Evolutionary conservation across 2,888 invertebrate genomes (phyloP).

Genomic region (Idaea dimidiata): DNA sequence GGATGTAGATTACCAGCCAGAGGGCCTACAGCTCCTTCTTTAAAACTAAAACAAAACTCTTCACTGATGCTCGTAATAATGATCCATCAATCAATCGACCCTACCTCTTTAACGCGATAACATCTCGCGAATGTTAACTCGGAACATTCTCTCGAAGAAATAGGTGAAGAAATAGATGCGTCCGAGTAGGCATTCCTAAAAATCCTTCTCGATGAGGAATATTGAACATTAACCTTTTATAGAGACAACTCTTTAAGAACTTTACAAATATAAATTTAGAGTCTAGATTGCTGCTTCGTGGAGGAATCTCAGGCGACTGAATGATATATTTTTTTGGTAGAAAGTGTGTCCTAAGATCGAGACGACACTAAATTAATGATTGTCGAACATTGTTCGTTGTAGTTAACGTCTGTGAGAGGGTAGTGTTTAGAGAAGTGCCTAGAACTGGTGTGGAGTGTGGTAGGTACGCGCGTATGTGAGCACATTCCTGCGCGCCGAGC

Average conservation of each 20-base stretch:
- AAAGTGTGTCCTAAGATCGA: constrained; percentile 37
- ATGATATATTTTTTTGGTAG: constrained; percentile 42
- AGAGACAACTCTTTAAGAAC: constrained; percentile 2
- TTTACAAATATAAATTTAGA: neutral
- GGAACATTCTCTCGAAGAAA: constrained; percentile 32
- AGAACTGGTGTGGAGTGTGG: neutral
- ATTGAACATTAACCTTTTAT: constrained; percentile 33
- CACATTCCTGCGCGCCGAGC: constrained; percentile 42
- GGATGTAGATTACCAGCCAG: too few species aligned
- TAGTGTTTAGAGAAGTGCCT: neutral
- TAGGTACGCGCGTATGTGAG: constrained; percentile 13
- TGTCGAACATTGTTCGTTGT: neutral
- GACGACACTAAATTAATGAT: neutral
- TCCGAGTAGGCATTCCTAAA: constrained; percentile 33
- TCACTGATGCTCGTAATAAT: neutral
- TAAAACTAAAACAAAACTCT: neutral
- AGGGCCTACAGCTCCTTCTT: too few species aligned
- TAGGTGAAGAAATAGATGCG: constrained; percentile 57
- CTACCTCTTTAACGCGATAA: constrained; percentile 20
- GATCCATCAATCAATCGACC: neutral
- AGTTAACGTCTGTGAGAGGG: neutral
- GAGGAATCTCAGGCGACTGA: constrained; percentile 22
- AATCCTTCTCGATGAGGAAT: constrained; percentile 31
- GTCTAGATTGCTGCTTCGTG: constrained; percentile 6
- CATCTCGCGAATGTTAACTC: constrained; percentile 27